A percentile compares a stretch with the other conserved stretches of the same genome.
Conservation (phyloP, 2,113 vertebrate species). For the Microcebus tavaratra region DNA sequence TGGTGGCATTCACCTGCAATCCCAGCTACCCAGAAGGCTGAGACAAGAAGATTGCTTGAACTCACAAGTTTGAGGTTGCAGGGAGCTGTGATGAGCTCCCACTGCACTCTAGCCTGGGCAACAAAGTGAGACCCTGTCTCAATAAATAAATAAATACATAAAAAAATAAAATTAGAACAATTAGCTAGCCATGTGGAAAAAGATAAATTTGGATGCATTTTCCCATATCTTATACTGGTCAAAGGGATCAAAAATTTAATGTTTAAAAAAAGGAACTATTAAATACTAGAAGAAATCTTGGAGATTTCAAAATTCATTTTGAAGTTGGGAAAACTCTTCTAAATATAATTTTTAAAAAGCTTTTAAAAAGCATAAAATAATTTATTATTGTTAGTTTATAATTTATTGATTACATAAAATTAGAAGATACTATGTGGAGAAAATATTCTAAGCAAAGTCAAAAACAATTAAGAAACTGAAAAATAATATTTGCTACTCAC, state of each 20-base stretch:
- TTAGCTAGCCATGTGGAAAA: neutral
- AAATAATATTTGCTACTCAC: neutral
- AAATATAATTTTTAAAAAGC: neutral
- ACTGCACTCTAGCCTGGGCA: too few species aligned
- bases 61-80: too few species aligned
- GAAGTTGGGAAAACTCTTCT: neutral
- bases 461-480: neutral
- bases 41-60: too few species aligned
- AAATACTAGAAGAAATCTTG: neutral
- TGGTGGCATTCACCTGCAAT: too few species aligned
- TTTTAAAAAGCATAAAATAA: neutral
- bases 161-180: neutral
- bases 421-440: neutral
- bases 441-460: neutral
- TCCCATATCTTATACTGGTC: neutral
- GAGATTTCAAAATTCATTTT: neutral
- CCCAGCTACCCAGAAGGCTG: too few species aligned
- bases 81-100: too few species aligned
- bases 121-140: too few species aligned
- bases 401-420: neutral
- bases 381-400: neutral
- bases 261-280: neutral
- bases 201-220: neutral
- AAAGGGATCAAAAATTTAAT: neutral
- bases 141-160: too few species aligned